Evolutionary conservation across 2,888 invertebrate genomes (phyloP), one percentile per base, ranked within the genome.

Genomic region (Machimus rusticus): DNA sequence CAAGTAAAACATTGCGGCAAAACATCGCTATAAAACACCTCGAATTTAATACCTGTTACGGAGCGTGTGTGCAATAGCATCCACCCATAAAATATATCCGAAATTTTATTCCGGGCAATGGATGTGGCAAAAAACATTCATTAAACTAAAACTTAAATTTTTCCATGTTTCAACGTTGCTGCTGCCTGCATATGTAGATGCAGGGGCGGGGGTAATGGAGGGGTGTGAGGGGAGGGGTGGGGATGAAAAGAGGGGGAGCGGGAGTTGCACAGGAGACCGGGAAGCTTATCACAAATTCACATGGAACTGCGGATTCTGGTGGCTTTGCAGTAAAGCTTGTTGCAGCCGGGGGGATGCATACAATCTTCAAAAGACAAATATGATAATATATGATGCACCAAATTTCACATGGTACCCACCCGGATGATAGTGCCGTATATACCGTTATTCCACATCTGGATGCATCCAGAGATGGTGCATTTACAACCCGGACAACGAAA

Each of bases 211-310:
- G n/a, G 55, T 55, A 55, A 5, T 19, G 8, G 9, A 12, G 12
- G 34, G 31, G 31, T 31, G 34, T 2, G 37, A 1, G 9, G 2
- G 39, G 28, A 28, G 28, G 39, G 12, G 0, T 12, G 2, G 5
- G 55, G 6, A 9, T 19, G 5, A 46, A 14, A 14, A 5, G 19
- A 5, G 8, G 55, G 19, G 19, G 19, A 39, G 39, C 12, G 6
- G 8, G n/a, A n/a, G 55, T 55, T 19, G 12, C 66, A 28, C 51
- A 23, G 66, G 66, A 19, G 19, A 66, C 66, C 14, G 46, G 28
- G 81, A 46, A 81, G 81, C 51, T 81, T 81, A 81, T 81, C 81
- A 55, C 51, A 81, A 51, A 81, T 55, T 28, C 81, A 81, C 55
- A 46, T 81, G 51, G 31, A 81, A 55, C 51, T 55, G 81, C 55